Evolutionary conservation across 2,888 invertebrate genomes (phyloP).

Genomic region (Volucella zonaria): DNA sequence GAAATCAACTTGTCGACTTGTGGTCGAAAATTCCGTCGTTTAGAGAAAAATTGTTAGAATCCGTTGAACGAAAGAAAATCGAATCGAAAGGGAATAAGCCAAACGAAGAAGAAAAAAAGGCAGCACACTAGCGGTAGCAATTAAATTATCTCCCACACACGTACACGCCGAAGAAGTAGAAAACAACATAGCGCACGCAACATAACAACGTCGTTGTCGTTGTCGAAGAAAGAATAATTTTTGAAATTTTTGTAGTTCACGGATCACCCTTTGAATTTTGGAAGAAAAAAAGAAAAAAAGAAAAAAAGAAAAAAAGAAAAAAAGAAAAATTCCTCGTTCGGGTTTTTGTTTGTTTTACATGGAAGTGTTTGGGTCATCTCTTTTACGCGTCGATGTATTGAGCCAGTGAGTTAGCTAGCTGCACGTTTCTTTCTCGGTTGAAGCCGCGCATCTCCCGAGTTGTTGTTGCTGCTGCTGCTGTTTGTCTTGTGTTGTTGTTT

Average conservation of each 20-base stretch:
- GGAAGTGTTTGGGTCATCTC: constrained; percentile 70
- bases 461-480: constrained; percentile 3
- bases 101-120: neutral
- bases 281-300: constrained; percentile 33
- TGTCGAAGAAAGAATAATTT: constrained; percentile 28
- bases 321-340: constrained; percentile 9
- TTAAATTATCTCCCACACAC: constrained; percentile 48
- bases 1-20: constrained; percentile 9
- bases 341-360: constrained; percentile 62
- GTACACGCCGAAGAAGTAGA: constrained; percentile 3
- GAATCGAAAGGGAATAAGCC: constrained; percentile 1
- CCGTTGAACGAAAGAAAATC: constrained; percentile 8
- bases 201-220: too few relatives aligned
- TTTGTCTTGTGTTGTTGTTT: constrained; percentile 39
- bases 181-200: constrained; percentile 13
- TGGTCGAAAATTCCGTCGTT: neutral
- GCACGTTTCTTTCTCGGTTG: constrained; percentile 43
- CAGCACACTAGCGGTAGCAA: constrained; percentile 16
- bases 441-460: constrained; percentile 30
- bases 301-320: constrained; percentile 47
- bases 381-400: constrained; percentile 56
- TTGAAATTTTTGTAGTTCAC: constrained; percentile 37
- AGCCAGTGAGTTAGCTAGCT: constrained; percentile 31
- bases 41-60: neutral
- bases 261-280: neutral